phyloP scores from a whole-genome alignment of 2,113 vertebrate genomes.

The Carlito syrichta region DNA sequence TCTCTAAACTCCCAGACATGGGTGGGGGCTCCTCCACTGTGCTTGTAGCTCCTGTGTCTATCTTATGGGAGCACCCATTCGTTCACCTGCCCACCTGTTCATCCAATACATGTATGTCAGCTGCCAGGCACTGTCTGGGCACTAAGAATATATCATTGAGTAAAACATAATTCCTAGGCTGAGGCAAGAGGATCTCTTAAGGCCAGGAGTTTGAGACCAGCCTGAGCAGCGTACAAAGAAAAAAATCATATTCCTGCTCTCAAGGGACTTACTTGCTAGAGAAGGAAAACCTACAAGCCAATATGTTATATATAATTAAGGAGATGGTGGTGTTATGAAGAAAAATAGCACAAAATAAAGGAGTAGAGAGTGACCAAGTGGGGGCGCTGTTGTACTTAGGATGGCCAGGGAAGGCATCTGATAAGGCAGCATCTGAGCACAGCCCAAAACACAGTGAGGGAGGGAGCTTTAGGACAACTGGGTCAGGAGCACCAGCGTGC shows the following conservation, averaged over 20 bases:
- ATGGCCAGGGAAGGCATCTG: rapidly evolving
- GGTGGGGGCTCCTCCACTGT: not conserved
- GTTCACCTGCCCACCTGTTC: rapidly evolving
- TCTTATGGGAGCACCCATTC: not conserved
- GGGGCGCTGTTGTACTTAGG: rapidly evolving
- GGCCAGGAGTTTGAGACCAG: too few relatives aligned
- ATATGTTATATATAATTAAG: rapidly evolving
- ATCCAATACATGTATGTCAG: too few relatives aligned
- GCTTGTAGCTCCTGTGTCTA: not conserved
- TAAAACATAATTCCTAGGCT: too few relatives aligned
- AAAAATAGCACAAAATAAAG: not conserved
- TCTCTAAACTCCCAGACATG: not conserved
- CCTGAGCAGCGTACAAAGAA: too few relatives aligned
- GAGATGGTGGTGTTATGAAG: not conserved
- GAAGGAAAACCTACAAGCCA: rapidly evolving
- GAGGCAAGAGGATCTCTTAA: too few relatives aligned
- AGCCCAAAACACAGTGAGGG: not conserved
- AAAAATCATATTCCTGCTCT: too few relatives aligned
- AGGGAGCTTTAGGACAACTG: not conserved
- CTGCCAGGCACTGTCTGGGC: not conserved
- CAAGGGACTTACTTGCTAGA: not conserved
- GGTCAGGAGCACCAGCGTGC: too few relatives aligned
- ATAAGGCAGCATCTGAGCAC: not conserved
- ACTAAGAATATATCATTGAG: not conserved
- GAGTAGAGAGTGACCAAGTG: rapidly evolving